Evolutionary conservation across 2,113 vertebrate genomes (phyloP).

Genomic region (Gobio gobio): DNA sequence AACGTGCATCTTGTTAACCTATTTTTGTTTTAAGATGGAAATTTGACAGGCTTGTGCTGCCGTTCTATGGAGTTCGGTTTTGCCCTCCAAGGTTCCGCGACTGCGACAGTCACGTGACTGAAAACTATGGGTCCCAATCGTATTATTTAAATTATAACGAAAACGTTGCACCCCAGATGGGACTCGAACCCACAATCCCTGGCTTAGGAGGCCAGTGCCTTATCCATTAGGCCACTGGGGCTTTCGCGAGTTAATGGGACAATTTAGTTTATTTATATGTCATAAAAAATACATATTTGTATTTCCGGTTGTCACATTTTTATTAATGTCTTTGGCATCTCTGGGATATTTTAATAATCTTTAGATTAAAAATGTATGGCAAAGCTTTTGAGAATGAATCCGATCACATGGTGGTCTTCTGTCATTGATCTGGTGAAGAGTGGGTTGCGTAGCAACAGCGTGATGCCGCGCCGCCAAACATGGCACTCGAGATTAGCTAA

Average conservation of each 20-base stretch:
- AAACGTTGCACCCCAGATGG: constrained; percentile 55
- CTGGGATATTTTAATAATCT: neutral
- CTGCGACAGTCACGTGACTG: too few species aligned
- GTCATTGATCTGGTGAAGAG: neutral
- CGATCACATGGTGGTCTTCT: neutral
- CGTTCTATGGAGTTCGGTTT: too few species aligned
- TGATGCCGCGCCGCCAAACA: constrained; percentile 1
- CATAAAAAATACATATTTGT: neutral
- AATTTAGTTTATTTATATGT: neutral
- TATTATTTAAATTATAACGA: neutral
- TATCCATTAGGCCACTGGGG: constrained; percentile 86
- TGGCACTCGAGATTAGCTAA: constrained; percentile 15
- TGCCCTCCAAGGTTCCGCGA: too few species aligned
- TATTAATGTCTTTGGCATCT: neutral
- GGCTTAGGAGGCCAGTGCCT: constrained; percentile 71
- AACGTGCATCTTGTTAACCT: too few species aligned
- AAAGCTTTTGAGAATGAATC: neutral
- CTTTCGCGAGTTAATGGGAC: rapidly evolving
- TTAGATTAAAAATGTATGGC: neutral
- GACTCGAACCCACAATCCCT: constrained; percentile 63
- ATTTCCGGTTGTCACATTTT: neutral
- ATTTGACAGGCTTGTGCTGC: too few species aligned
- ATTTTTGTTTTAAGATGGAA: too few species aligned
- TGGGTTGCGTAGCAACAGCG: constrained; percentile 48
- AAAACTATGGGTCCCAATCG: too few species aligned